Conservation (phyloP, 2,797 vertebrate genomes). For the Anomalospiza imberbis region DNA sequence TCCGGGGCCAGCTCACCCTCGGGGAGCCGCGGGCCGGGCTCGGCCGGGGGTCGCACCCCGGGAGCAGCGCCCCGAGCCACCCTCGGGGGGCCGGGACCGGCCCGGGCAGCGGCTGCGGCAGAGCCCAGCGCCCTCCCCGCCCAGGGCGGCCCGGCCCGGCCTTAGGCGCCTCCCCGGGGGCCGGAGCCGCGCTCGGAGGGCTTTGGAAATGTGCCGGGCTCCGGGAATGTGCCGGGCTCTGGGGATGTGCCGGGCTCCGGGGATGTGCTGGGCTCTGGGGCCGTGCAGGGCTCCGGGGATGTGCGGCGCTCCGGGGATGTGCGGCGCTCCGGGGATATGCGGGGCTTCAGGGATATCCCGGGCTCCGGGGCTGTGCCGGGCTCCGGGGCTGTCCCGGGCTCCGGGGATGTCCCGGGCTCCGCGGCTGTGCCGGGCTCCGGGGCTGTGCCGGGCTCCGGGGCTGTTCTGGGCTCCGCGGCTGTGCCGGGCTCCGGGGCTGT, state of each 20-base stretch:
- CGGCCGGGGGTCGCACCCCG: background rate
- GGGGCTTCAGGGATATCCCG: background rate
- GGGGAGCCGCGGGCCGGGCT: background rate
- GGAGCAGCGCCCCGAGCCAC: background rate
- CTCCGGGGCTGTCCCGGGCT: background rate
- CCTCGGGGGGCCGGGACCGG: background rate
- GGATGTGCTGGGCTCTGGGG: background rate
- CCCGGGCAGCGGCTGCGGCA: background rate
- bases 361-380: background rate
- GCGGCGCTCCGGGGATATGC: background rate
- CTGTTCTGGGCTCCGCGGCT: accelerated
- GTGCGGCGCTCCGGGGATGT: background rate
- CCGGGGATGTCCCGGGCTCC: background rate
- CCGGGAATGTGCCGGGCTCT: no score
- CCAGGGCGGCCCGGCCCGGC: background rate
- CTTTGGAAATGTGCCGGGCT: background rate
- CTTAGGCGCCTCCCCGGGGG: background rate
- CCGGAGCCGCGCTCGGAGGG: background rate
- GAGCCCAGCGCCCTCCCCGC: background rate
- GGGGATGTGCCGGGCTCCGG: no score
- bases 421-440: background rate
- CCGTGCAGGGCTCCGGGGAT: accelerated
- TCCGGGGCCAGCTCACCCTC: background rate
- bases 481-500: background rate
- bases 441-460: background rate